Base-by-base conservation (phyloP, 2,113 vertebrate genomes). In the Clarias gariepinus region DNA sequence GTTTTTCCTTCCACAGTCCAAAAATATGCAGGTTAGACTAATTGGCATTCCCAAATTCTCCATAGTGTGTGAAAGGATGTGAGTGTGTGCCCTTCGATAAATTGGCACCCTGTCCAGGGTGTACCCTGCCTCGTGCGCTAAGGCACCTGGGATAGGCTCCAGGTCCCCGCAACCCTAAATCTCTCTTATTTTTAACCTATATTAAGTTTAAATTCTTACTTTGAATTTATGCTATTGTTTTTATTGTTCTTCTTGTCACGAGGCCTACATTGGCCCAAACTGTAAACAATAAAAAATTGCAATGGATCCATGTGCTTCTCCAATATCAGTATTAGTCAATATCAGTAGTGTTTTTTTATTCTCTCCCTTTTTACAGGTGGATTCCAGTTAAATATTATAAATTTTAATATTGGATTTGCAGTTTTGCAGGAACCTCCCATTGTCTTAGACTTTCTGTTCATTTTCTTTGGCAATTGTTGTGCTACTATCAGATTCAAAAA, bases 401-500 rank as follows among this genome's bases (percentile, higher is more conserved):
- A 23, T 47, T 73, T 47, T 23, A 57, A 57, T 57, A 10, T 19
- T 52, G 36, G 25, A 53, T 85, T 74, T 53, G 36, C 58, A 52
- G 84, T 78, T 85, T 23, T 30, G 36, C 23, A 78, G 61, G 41
- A 21, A 55, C 33, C 23, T 25, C n/a, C 52, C 61, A 21, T 68
- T 53, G 52, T 53, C 47, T 80, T 11, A 47, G 41, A 60, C 53
- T 61, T 84, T 28, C n/a, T 3, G 0, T 18, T 23, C 18, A 18
- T 87, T 47, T 80, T 81, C 47, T 87, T 76, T 84, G 61, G 66
- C 47, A 77, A 36, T 63, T 61, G 25, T 68, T 81, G n/a, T 81
- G 6, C 30, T 76, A 18, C n/a, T 87, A 89, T 91, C 85, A 87
- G 83, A 84, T 88, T 82, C 12, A 82, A 3, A 55, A 53, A 52